A percentile compares a stretch with the other conserved stretches of the same genome.
Conservation (phyloP, 2,797 vertebrate genomes). For the Semotilus atromaculatus region DNA sequence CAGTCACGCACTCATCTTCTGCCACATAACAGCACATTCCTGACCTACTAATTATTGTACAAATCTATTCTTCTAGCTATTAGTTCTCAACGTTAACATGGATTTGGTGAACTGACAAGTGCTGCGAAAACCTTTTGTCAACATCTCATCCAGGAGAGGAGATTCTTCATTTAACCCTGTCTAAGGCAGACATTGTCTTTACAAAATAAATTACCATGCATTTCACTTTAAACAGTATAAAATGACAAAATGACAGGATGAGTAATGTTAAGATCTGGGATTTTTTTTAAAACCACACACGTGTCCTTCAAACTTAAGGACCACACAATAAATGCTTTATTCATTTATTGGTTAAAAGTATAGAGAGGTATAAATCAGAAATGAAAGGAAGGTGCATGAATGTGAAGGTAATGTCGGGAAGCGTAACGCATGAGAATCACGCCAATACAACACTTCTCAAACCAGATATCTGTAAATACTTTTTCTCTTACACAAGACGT, state of each 20-base stretch:
- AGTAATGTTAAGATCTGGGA: not conserved
- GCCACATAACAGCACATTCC: not conserved
- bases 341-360: not conserved
- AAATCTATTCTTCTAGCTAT: conserved; percentile 19
- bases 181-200: conserved; percentile 6
- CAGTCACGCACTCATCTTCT: conserved; percentile 6
- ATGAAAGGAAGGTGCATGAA: not conserved
- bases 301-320: not conserved
- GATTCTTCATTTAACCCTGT: conserved; percentile 4
- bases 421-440: not conserved
- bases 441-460: conserved; percentile 1
- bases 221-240: not conserved
- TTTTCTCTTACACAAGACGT: not conserved
- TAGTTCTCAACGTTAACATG: not conserved
- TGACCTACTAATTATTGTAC: not conserved
- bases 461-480: not conserved
- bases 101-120: not conserved
- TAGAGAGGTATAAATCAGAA: not conserved
- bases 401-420: not conserved
- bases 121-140: not conserved
- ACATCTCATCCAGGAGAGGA: not conserved
- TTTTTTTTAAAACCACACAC: not conserved
- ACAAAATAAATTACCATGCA: not conserved
- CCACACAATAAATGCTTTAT: not conserved
- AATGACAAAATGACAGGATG: not conserved